These are phyloP conservation scores for Mastacembelus armatus DNA, from an alignment of 2,797 vertebrate species.

Conservation along the genomic window DNA sequence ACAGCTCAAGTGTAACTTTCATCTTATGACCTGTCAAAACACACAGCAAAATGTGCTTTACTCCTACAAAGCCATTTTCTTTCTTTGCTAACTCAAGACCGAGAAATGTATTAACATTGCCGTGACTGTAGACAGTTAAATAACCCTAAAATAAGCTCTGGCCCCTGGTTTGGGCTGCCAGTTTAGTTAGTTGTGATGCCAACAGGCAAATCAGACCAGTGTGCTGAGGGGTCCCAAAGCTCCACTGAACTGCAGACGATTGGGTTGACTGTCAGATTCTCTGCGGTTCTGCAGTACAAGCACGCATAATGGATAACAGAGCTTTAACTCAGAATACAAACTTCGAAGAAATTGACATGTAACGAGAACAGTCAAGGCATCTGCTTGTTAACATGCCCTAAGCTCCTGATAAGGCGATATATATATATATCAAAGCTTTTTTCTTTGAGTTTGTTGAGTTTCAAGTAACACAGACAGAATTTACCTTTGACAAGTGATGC, in stretches of 20 bases:
- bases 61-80: no score
- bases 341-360: constrained; percentile 42
- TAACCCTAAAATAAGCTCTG: constrained; percentile 1
- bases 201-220: constrained; percentile 12
- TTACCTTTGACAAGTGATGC: constrained; percentile 67
- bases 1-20: no score
- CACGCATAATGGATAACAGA: constrained; percentile 24
- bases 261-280: constrained; percentile 31
- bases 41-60: no score
- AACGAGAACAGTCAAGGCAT: constrained; percentile 37
- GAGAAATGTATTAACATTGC: no score
- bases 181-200: constrained; percentile 19
- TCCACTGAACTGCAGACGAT: constrained; percentile 15
- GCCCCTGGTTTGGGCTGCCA: background rate
- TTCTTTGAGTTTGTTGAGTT: constrained; percentile 52
- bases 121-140: background rate
- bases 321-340: constrained; percentile 48
- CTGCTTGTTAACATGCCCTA: constrained; percentile 47
- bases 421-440: constrained; percentile 48
- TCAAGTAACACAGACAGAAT: constrained; percentile 54
- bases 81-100: no score
- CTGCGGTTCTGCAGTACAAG: constrained; percentile 29
- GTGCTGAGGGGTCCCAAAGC: constrained; percentile 25
- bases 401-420: constrained; percentile 50
- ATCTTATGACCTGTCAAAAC: no score